These are phyloP conservation scores for Cyanocitta stelleri DNA, from an alignment of 2,113 vertebrate genomes.

Conservation along the genomic window DNA sequence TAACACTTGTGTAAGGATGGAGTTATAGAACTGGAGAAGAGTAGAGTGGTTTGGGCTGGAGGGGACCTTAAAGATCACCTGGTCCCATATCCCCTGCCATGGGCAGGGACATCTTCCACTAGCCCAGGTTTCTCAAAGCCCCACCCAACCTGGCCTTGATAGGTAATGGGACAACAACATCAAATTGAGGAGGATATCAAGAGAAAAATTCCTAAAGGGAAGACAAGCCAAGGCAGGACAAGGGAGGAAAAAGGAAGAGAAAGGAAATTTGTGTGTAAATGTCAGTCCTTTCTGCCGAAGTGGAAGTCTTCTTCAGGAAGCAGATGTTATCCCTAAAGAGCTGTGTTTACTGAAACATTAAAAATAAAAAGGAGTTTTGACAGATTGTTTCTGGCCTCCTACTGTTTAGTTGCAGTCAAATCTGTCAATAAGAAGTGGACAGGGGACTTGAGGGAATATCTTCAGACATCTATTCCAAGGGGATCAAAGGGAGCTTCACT, in stretches of 20 bases:
- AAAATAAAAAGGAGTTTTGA: neutral
- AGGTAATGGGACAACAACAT: neutral
- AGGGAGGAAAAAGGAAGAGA: neutral
- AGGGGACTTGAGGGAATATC: conserved; percentile 30
- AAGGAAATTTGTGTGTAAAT: neutral
- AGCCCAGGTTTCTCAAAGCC: neutral
- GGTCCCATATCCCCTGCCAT: neutral
- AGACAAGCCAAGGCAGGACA: neutral
- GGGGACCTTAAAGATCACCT: neutral
- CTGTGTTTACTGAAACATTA: conserved; percentile 19
- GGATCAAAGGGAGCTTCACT: conserved; percentile 41
- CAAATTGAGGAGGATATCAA: neutral
- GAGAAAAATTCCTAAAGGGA: neutral
- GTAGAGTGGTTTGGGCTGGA: neutral
- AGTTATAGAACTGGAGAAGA: neutral
- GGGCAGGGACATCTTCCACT: neutral
- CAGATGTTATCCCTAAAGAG: conserved; percentile 39
- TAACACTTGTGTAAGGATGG: neutral
- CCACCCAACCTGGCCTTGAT: neutral
- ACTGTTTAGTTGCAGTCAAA: conserved; percentile 30
- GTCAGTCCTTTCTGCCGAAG: neutral
- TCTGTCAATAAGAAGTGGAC: conserved; percentile 41
- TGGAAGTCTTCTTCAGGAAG: conserved; percentile 11
- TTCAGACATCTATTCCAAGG: neutral
- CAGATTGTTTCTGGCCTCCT: conserved; percentile 34